Conservation (phyloP, 2,888 invertebrate genomes). For the Bombylius major region DNA sequence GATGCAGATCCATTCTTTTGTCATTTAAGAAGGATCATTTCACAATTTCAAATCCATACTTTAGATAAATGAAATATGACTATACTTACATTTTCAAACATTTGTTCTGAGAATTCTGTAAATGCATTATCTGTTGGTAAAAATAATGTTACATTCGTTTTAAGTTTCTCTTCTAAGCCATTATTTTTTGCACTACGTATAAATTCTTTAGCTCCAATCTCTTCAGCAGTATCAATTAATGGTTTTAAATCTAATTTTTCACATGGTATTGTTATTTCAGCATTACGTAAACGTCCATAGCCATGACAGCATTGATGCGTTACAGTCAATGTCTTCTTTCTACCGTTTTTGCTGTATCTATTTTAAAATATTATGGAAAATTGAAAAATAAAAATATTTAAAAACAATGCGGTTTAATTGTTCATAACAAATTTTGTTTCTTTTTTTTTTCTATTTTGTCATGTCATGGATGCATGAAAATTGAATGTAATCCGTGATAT, state of each 20-base stretch:
- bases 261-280: conserved; percentile 37
- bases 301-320: conserved; percentile 58
- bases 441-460: no score
- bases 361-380: conserved; percentile 14
- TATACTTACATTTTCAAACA: conserved; percentile 40
- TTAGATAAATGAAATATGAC: neutral
- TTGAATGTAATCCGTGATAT: no score
- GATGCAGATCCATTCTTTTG: neutral
- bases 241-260: conserved; percentile 44
- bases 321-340: conserved; percentile 47
- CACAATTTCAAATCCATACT: neutral
- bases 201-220: conserved; percentile 47
- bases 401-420: no score
- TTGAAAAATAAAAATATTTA: neutral
- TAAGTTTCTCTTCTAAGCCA: conserved; percentile 39
- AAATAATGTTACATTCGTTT: conserved; percentile 48
- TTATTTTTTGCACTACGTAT: conserved; percentile 40
- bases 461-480: no score
- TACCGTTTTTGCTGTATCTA: conserved; percentile 45
- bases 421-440: no score
- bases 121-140: conserved; percentile 51
- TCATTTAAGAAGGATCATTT: neutral
- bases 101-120: conserved; percentile 40
- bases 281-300: conserved; percentile 38
- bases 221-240: conserved; percentile 42